A percentile compares a stretch with the other conserved stretches of the same genome.
These are phyloP conservation scores for Thinocorus orbignyianus DNA, from an alignment of 2,113 vertebrate genomes.

Conservation along the genomic window DNA sequence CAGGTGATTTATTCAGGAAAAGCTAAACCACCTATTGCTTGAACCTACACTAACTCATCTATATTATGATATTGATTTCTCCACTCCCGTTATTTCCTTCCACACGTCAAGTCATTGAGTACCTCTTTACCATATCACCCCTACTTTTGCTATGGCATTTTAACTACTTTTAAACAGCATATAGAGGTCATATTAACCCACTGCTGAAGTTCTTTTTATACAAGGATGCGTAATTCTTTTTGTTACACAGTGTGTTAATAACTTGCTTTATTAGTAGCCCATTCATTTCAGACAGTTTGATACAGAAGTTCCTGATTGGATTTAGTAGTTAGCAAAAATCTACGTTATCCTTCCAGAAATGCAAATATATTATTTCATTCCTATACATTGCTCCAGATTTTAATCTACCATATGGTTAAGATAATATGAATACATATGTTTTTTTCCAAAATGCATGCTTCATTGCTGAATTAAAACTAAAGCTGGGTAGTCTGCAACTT, in stretches of 20 bases:
- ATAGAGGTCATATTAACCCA: background rate
- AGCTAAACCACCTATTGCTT: background rate
- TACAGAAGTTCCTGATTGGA: background rate
- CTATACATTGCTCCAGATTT: background rate
- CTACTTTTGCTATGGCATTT: background rate
- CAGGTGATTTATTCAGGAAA: background rate
- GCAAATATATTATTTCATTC: background rate
- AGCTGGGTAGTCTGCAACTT: background rate
- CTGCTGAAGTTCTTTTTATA: background rate
- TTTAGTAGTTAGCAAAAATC: background rate
- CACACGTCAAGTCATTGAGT: background rate
- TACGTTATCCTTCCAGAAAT: background rate
- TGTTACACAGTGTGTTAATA: background rate
- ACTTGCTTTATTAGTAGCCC: background rate
- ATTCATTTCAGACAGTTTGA: background rate
- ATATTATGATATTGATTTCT: background rate
- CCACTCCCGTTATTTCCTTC: background rate
- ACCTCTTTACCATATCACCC: background rate
- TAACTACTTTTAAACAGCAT: background rate
- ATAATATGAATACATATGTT: background rate
- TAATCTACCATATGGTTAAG: background rate
- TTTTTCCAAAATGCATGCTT: background rate
- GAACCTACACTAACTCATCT: background rate
- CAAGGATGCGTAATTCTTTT: background rate
- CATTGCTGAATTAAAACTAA: background rate